Conservation (phyloP, 1,140 invertebrate genomes). For the Brachionus asplanchnoidis region DNA sequence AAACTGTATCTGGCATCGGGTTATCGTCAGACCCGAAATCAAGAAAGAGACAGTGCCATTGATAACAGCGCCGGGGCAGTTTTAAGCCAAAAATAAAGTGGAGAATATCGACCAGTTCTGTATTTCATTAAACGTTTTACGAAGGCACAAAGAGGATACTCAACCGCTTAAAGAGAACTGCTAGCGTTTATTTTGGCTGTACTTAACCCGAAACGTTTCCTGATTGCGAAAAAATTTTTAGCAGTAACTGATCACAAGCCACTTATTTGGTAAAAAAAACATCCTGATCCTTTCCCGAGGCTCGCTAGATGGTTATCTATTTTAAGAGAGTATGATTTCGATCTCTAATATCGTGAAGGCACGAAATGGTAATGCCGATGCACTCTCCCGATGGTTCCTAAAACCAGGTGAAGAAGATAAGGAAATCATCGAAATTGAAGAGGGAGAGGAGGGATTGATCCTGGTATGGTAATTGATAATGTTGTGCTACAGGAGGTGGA, state of each 20-base stretch:
- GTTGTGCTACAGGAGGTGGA: not conserved
- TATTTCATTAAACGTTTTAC: not conserved
- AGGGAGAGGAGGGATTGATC: not conserved
- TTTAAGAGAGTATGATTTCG: too few species aligned
- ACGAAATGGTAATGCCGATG: too few species aligned
- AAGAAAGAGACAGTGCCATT: too few species aligned
- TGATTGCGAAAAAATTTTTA: not conserved
- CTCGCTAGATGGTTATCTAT: not conserved
- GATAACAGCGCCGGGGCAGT: not conserved
- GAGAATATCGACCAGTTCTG: not conserved
- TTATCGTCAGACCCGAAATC: too few species aligned
- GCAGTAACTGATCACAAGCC: not conserved
- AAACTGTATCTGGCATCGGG: too few species aligned
- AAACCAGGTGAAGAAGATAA: not conserved
- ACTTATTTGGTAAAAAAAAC: not conserved
- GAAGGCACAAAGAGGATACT: not conserved
- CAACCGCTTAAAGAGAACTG: not conserved
- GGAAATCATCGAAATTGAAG: not conserved
- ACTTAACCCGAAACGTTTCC: not conserved
- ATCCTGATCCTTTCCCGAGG: not conserved
- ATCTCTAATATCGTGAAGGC: too few species aligned
- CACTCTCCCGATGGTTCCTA: not conserved
- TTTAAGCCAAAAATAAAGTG: not conserved
- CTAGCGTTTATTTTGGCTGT: not conserved
- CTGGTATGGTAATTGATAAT: not conserved